Evolutionary conservation across 2,797 vertebrate genomes (phyloP).

Genomic region (Catamblyrhynchus diadema): DNA sequence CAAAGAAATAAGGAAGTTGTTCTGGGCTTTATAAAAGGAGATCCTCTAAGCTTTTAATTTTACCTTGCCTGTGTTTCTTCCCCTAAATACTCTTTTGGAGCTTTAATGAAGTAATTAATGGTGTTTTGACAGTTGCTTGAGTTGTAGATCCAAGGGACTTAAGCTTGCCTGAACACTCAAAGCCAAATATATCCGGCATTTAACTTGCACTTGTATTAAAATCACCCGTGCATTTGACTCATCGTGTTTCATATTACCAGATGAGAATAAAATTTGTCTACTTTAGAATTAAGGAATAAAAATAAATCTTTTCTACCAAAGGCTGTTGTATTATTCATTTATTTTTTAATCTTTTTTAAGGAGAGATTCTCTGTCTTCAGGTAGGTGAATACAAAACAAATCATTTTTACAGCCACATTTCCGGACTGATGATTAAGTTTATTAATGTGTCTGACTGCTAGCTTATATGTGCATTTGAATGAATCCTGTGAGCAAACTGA

Average conservation of each 20-base stretch:
- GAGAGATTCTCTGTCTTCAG: background rate
- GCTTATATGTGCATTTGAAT: background rate
- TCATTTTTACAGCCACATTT: background rate
- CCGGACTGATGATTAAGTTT: background rate
- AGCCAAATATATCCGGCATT: conserved; percentile 12
- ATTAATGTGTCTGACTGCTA: background rate
- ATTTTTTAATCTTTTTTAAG: background rate
- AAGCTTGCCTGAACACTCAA: background rate
- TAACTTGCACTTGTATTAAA: background rate
- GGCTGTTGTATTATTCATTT: background rate
- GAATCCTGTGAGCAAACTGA: background rate
- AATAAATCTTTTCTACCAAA: background rate
- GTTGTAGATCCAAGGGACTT: conserved; percentile 12
- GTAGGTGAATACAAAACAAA: background rate
- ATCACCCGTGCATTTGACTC: conserved; percentile 1
- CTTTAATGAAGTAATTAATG: conserved; percentile 6
- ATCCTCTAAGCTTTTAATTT: background rate
- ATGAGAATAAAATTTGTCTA: background rate
- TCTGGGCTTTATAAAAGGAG: background rate
- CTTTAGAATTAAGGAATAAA: background rate
- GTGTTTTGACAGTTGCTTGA: background rate
- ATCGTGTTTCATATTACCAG: background rate
- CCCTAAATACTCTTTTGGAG: background rate
- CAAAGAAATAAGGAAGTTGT: background rate
- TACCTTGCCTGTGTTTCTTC: background rate